Conservation (phyloP, 2,113 vertebrate species). For the Lota lota region DNA sequence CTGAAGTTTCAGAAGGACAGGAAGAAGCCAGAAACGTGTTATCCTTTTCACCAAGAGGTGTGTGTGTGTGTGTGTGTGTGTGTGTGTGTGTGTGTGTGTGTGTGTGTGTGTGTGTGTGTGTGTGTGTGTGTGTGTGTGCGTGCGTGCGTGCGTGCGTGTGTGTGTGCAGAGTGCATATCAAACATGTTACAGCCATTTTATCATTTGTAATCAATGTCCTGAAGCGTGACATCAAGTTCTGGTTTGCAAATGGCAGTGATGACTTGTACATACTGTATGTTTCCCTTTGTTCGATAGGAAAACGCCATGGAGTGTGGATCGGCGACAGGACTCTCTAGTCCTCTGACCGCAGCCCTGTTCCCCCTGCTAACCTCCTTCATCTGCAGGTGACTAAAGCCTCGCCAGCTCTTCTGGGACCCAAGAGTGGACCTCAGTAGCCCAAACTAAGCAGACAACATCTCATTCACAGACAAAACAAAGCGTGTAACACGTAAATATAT, state of each 20-base stretch:
- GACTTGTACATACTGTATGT: background rate
- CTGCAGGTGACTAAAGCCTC: conserved; percentile 76
- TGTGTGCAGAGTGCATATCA: background rate
- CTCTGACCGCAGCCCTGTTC: background rate
- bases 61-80: background rate
- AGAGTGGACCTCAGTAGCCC: conserved; percentile 18
- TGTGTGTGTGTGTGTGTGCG: background rate
- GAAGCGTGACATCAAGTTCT: background rate
- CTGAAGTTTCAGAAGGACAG: conserved; percentile 97
- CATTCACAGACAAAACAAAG: conserved; percentile 34
- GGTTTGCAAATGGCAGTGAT: background rate
- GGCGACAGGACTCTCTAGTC: conserved; percentile 34
- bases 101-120: background rate
- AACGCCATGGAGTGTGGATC: conserved; percentile 83
- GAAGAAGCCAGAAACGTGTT: conserved; percentile 74
- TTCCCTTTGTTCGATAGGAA: background rate
- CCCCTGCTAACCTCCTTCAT: background rate
- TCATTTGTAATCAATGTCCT: background rate
- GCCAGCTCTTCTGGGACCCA: conserved; percentile 4
- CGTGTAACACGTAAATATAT: conserved; percentile 32
- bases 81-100: background rate
- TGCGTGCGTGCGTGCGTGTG: background rate
- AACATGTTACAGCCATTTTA: background rate
- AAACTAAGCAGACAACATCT: conserved; percentile 11
- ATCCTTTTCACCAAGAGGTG: conserved; percentile 21